Evolutionary conservation across 2,888 invertebrate genomes (phyloP), one percentile per base, ranked within the genome.

Genomic region (Gordius sp.): DNA sequence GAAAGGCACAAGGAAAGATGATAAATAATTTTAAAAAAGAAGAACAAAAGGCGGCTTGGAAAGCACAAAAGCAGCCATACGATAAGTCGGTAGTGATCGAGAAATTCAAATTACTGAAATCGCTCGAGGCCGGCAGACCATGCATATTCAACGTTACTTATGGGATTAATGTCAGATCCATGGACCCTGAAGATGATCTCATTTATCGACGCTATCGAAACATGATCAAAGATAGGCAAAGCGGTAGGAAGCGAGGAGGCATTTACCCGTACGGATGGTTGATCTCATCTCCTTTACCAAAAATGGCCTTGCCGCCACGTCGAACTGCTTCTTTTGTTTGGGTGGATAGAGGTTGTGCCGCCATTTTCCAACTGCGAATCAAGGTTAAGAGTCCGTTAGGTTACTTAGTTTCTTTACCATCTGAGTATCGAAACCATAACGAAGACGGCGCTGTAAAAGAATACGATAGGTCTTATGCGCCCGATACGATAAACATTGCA

Each of bases 331-430:
- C 47, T 20, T 47, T 18, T 23, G 20, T 47, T n/a, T 47, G 47
- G 47, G 47, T 47, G 13, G 47, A 47, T 23, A 47, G 20, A 47
- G 47, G 47, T n/a, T 47, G 47, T 20, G 47, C 47, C 20, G 47
- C 16, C 20, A 47, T 47, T 18, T 47, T 47, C 20, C 47, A 47
- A 20, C 8, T 47, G 4, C 47, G 47, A 20, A 20, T 47, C 20
- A 47, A 20, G 20, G 20, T 47, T 20, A 47, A n/a, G 23, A 47
- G 47, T 20, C 20, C 47, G 20, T 20, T 47, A n/a, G 47, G 47
- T 18, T 47, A n/a, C 20, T 47, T 47, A 20, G 47, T 20, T 23
- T n/a, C 47, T 8, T 8, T 4, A n/a, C n/a, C n/a, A n/a, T n/a
- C n/a, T n/a, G n/a, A n/a, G n/a, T n/a, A n/a, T n/a, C n/a, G n/a